Base-by-base conservation (phyloP, 23 tunicate species). In the Botrylloides violaceus region DNA sequence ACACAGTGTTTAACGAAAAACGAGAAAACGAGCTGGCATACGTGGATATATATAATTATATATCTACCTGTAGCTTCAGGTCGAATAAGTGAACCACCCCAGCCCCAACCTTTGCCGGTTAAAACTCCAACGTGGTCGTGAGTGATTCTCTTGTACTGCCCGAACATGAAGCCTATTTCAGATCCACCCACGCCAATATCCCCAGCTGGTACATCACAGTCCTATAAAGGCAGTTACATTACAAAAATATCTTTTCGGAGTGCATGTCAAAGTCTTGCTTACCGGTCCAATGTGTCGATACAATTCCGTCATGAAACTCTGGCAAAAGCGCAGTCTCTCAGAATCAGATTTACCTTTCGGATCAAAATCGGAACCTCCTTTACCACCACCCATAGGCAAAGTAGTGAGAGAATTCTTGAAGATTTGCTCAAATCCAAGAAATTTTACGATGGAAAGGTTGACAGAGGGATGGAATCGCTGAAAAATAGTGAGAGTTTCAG, bases 11-110 rank as follows among this genome's bases (percentile, higher is more conserved):
- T n/a, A n/a, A n/a, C n/a, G n/a, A n/a, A n/a, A n/a, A n/a, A n/a
- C n/a, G n/a, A n/a, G n/a, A n/a, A n/a, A n/a, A n/a, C n/a, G n/a
- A n/a, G n/a, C n/a, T n/a, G n/a, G n/a, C n/a, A n/a, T n/a, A n/a
- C n/a, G n/a, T n/a, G n/a, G n/a, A n/a, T n/a, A n/a, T n/a, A n/a
- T n/a, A n/a, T n/a, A n/a, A n/a, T n/a, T n/a, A n/a, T n/a, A n/a
- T n/a, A n/a, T n/a, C n/a, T 23, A 90, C 99, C 99, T 35, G 99
- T 95, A 34, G 99, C 99, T 71, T 95, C 96, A 9, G 99, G 99
- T 79, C 99, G 64, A 49, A 95, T 95, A 29, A 95, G 92, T 32
- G 99, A 87, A 29, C 99, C 99, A 24, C 99, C 99, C 99, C 99
- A 95, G 36, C 99, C 99, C 96, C 96, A 87, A 2, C 99, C 99